Evolutionary conservation across 2,113 vertebrate species (phyloP), one percentile per base, ranked within the genome.

Genomic region (Pimephales promelas): DNA sequence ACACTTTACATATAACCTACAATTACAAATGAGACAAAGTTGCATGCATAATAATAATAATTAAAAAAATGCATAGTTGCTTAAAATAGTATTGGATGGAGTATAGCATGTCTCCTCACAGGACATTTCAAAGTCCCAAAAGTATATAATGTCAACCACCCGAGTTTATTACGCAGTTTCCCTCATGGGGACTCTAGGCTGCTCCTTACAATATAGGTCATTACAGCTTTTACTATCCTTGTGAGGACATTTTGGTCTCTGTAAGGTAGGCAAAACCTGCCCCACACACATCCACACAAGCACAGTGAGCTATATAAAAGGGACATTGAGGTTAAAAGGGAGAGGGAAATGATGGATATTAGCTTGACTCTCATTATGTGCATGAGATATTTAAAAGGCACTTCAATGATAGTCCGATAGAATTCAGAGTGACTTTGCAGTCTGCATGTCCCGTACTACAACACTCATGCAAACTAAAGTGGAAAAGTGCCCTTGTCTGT

Each of bases 101-200:
- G 22, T 24, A 43, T 1, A 68, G 64, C 64, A 36, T 24, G 10
- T 43, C 36, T 6, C 10, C 2, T 14, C n/a, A 24, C 3, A 47
- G 70, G 70, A 8, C 24, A 49, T 73, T 49, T 73, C 14, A 70
- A 5, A 0, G 10, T 36, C 28, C 74, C 20, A 18, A 62, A 61
- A 61, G 22, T 61, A 45, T 18, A 61, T 1, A 49, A 54, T 76
- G 28, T 74, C 26, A 36, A 56, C 16, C 52, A 64, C 9, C 36
- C n/a, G 8, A 64, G 57, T 45, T 86, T 91, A 89, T 81, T 86
- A 89, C 84, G 79, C 86, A 86, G 77, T 90, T 90, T 90, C 86
- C 78, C 22, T 28, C 71, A 49, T 49, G 45, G 24, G 45, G 43
- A 16, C 68, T 1, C 0, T 78, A 43, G 75, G 34, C 16, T 61